Evolutionary conservation across 1,140 invertebrate genomes (phyloP).

Genomic region (Drosophila funebris): DNA sequence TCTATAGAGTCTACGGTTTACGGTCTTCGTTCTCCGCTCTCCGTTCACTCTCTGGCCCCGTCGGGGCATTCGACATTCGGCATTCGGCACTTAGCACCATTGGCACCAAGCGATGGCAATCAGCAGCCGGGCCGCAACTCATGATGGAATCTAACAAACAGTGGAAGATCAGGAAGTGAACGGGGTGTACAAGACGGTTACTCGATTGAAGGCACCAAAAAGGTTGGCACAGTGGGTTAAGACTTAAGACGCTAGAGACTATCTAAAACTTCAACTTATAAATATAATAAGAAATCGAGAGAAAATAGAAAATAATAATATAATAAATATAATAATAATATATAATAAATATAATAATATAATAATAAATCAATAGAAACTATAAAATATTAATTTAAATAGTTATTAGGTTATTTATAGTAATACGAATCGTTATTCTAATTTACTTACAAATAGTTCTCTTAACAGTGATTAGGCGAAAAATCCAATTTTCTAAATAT

Average conservation of each 20-base stretch:
- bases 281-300: no score
- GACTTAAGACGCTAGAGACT: background rate
- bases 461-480: no score
- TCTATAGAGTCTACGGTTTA: slow-evolving; percentile 12
- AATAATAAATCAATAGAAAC: no score
- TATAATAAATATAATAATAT: no score
- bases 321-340: no score
- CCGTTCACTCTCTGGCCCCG: slow-evolving; percentile 1
- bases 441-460: no score
- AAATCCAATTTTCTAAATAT: no score
- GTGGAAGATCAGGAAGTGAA: background rate
- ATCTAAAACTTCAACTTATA: no score
- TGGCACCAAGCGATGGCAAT: slow-evolving; percentile 79
- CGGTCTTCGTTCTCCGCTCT: slow-evolving; percentile 5
- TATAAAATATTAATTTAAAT: no score
- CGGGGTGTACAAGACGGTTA: background rate
- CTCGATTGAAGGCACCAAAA: slow-evolving; percentile 4
- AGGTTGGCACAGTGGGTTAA: slow-evolving; percentile 14
- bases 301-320: no score
- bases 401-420: no score
- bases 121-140: slow-evolving; percentile 34
- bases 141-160: background rate
- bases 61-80: slow-evolving; percentile 64
- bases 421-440: no score
- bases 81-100: slow-evolving; percentile 80